Evolutionary conservation across 2,888 invertebrate species (phyloP).

Genomic region (Cephus rjabovi): DNA sequence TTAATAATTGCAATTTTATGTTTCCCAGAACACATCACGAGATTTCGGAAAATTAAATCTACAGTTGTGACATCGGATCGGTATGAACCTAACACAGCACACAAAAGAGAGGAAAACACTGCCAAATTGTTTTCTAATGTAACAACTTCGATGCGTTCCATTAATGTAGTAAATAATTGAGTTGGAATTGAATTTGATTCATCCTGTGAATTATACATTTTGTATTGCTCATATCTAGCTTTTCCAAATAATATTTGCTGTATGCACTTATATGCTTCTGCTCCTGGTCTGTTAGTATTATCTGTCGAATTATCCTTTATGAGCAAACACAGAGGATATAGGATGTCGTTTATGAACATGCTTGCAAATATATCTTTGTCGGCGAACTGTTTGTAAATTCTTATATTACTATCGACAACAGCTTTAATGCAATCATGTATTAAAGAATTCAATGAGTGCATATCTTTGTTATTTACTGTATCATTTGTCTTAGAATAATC

Average conservation of each 20-base stretch:
- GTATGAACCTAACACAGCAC: slow-evolving; percentile 37
- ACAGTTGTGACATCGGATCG: slow-evolving; percentile 37
- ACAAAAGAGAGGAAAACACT: slow-evolving; percentile 42
- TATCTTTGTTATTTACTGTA: slow-evolving; percentile 4
- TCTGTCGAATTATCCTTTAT: slow-evolving; percentile 28
- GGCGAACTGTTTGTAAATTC: slow-evolving; percentile 40
- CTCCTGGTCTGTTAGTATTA: slow-evolving; percentile 36
- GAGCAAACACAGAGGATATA: slow-evolving; percentile 46
- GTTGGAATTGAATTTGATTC: slow-evolving; percentile 23
- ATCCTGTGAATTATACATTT: slow-evolving; percentile 20
- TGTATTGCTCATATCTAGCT: slow-evolving; percentile 27
- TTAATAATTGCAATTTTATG: slow-evolving; percentile 36
- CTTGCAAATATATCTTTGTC: slow-evolving; percentile 34
- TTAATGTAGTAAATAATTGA: slow-evolving; percentile 36
- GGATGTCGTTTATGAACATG: slow-evolving; percentile 43
- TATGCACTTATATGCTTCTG: slow-evolving; percentile 46
- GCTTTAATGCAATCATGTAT: slow-evolving; percentile 22
- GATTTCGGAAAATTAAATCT: slow-evolving; percentile 47
- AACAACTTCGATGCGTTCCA: slow-evolving; percentile 18
- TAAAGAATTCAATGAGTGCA: slow-evolving; percentile 2
- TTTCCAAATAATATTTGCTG: slow-evolving; percentile 48
- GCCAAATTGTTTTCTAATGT: slow-evolving; percentile 27
- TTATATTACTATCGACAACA: slow-evolving; percentile 29
- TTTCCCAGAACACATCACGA: slow-evolving; percentile 37
- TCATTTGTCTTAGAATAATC: slow-evolving; percentile 5